A percentile compares a stretch with the other conserved stretches of the same genome.
Conservation (phyloP, 2,797 vertebrate genomes). For the Tangara arthus region DNA sequence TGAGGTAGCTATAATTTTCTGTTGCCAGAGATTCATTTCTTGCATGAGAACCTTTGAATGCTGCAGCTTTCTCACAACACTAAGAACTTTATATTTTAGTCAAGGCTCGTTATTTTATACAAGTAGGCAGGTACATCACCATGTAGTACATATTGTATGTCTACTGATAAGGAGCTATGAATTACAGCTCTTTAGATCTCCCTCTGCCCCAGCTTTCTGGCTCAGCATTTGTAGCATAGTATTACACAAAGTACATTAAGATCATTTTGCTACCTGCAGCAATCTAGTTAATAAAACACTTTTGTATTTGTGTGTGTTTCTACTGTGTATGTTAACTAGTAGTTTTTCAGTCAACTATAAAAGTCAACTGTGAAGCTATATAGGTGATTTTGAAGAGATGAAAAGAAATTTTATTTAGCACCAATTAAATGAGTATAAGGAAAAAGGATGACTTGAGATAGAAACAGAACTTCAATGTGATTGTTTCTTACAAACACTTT, state of each 20-base stretch:
- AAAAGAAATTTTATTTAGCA: background rate
- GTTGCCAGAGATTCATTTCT: conserved; percentile 23
- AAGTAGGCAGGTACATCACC: background rate
- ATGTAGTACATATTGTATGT: background rate
- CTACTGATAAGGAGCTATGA: background rate
- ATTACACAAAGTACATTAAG: background rate
- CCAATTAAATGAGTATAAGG: background rate
- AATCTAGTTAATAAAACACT: background rate
- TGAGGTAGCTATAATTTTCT: conserved; percentile 14
- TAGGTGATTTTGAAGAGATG: background rate
- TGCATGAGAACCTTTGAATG: background rate
- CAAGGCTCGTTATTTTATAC: background rate
- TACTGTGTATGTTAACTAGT: background rate
- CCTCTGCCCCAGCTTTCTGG: background rate
- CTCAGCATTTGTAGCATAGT: background rate
- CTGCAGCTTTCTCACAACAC: background rate
- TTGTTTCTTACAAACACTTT: background rate
- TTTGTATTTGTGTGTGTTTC: background rate
- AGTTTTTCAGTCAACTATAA: background rate
- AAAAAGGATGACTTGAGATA: background rate
- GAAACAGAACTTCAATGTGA: background rate
- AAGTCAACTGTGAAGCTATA: background rate
- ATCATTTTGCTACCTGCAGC: background rate
- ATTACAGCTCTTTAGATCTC: background rate
- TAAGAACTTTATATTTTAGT: background rate